Conservation (phyloP, 1,140 invertebrate genomes). For the Drosophila chauvacae region DNA sequence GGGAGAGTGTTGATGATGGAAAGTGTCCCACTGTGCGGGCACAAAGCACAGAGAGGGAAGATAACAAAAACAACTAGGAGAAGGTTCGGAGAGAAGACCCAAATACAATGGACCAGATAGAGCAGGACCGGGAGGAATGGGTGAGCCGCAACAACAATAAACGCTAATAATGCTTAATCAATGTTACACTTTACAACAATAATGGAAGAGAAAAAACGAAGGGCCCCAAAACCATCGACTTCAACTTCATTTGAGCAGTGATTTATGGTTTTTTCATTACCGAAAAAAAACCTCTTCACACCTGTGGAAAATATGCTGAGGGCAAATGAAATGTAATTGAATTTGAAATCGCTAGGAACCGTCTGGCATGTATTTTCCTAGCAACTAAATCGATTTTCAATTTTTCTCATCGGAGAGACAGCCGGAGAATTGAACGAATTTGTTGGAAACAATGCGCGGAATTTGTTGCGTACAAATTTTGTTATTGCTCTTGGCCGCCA, state of each 20-base stretch:
- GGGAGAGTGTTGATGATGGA: conserved; percentile 76
- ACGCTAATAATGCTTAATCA: conserved; percentile 82
- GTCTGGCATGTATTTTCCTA: conserved; percentile 38
- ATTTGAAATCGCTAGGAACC: conserved; percentile 42
- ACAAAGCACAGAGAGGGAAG: conserved; percentile 51
- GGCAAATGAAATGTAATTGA: conserved; percentile 72
- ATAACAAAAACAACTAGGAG: conserved; percentile 47
- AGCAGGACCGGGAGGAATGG: conserved; percentile 31
- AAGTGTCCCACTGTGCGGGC: conserved; percentile 74
- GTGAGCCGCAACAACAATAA: conserved; percentile 71
- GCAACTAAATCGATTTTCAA: conserved; percentile 68
- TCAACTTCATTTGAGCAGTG: conserved; percentile 76
- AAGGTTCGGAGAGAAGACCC: conserved; percentile 37
- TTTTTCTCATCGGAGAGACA: conserved; percentile 30
- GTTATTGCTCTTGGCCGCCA: conserved; percentile 15
- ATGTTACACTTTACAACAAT: conserved; percentile 83
- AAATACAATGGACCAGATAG: conserved; percentile 53
- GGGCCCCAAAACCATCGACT: conserved; percentile 35
- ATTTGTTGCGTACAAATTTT: conserved; percentile 75
- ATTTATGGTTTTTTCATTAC: conserved; percentile 79
- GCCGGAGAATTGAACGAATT: conserved; percentile 50
- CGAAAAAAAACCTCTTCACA: conserved; percentile 70
- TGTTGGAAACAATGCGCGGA: conserved; percentile 74
- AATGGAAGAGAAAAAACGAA: conserved; percentile 41
- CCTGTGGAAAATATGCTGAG: conserved; percentile 65